Evolutionary conservation across 2,888 invertebrate genomes (phyloP).

Genomic region (Entomobrya multifasciata): DNA sequence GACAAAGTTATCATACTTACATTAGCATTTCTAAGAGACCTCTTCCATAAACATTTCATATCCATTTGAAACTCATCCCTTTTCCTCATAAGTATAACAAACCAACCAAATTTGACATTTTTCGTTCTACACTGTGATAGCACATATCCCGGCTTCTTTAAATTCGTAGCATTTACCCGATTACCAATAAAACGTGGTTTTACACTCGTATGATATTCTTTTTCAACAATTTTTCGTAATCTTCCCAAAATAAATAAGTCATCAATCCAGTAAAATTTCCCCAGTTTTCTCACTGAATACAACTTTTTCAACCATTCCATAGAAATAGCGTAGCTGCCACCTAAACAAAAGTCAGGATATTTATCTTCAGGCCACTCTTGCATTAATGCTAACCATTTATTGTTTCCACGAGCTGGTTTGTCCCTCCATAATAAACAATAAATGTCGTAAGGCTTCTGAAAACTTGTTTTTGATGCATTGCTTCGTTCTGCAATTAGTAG

Average conservation of each 20-base stretch:
- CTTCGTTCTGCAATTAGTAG: neutral
- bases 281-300: constrained; percentile 5
- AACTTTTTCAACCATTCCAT: constrained; percentile 23
- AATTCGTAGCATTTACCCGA: too few relatives aligned
- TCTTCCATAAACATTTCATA: too few relatives aligned
- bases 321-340: constrained; percentile 36
- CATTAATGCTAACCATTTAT: constrained; percentile 35
- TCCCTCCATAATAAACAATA: neutral
- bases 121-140: too few relatives aligned
- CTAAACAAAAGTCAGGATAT: constrained; percentile 49
- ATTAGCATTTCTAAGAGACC: too few relatives aligned
- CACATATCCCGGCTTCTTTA: too few relatives aligned
- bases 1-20: too few relatives aligned
- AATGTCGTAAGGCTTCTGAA: neutral
- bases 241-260: constrained; percentile 43
- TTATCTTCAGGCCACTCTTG: constrained; percentile 62
- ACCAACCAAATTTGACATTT: too few relatives aligned
- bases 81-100: too few relatives aligned
- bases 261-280: constrained; percentile 45
- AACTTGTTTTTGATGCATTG: neutral
- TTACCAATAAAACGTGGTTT: neutral
- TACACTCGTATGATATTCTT: neutral
- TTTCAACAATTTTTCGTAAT: constrained; percentile 8
- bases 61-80: too few relatives aligned
- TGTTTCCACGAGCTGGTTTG: too few relatives aligned